Percentiles rank a stretch among this genome's conserved stretches.
phyloP scores from a whole-genome alignment of 2,113 vertebrate genomes.

The Cynocephalus volans region DNA sequence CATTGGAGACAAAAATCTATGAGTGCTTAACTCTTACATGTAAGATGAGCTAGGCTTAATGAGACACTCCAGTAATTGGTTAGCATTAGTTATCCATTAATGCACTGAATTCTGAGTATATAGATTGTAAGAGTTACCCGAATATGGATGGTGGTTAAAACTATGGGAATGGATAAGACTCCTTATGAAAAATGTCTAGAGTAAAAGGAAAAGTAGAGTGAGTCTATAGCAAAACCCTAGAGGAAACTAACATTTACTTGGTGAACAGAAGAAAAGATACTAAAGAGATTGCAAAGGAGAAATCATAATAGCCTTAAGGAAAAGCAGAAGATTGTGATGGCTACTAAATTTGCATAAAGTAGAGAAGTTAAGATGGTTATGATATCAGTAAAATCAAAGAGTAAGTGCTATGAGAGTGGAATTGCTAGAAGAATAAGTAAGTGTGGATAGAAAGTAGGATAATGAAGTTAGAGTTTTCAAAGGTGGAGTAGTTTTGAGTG shows the following conservation, averaged over 20 bases:
- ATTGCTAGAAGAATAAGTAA: background rate
- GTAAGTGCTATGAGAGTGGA: background rate
- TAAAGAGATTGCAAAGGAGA: background rate
- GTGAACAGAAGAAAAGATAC: background rate
- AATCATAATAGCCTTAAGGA: background rate
- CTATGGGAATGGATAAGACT: background rate
- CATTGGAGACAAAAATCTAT: too few relatives aligned
- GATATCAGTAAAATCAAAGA: conserved; percentile 20
- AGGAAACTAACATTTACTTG: background rate
- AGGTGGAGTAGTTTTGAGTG: background rate
- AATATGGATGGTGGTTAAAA: background rate
- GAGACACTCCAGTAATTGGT: too few relatives aligned
- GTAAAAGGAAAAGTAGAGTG: background rate
- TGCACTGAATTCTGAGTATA: too few relatives aligned
- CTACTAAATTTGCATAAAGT: background rate
- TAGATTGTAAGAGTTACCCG: too few relatives aligned
- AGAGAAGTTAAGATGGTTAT: background rate
- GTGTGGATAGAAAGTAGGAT: background rate
- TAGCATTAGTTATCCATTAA: too few relatives aligned
- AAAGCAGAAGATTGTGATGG: background rate
- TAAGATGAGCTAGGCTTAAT: too few relatives aligned
- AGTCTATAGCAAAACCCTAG: background rate
- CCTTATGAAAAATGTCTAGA: background rate
- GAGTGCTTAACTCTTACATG: too few relatives aligned
- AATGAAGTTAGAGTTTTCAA: conserved; percentile 23